phyloP scores from a whole-genome alignment of 2,797 vertebrate species.

The Alectoris magna region DNA sequence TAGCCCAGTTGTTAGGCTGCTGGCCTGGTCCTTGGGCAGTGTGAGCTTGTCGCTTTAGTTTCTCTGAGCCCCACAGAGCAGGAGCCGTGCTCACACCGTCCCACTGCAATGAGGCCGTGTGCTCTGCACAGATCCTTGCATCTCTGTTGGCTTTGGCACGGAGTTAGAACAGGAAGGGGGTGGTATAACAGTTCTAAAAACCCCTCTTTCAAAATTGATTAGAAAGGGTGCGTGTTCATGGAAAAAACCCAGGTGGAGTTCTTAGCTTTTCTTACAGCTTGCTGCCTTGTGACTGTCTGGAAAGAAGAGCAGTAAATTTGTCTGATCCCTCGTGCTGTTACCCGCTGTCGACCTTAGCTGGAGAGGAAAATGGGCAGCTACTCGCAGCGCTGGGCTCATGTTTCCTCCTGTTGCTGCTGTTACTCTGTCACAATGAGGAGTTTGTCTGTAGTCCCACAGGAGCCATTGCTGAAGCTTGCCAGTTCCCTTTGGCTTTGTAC shows the following conservation, averaged over 20 bases:
- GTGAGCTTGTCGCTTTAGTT: rapidly evolving
- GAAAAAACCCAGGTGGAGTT: background rate
- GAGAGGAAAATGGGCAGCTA: background rate
- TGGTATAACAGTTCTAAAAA: background rate
- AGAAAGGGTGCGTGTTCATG: background rate
- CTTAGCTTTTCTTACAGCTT: background rate
- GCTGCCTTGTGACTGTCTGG: background rate
- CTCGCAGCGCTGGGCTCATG: background rate
- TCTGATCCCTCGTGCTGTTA: background rate
- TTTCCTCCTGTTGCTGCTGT: background rate
- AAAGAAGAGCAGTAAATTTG: background rate
- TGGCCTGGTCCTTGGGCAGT: background rate
- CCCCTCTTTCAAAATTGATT: background rate
- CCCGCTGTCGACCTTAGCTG: background rate
- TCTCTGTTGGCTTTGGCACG: background rate
- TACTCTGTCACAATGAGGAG: rapidly evolving
- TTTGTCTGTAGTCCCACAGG: background rate
- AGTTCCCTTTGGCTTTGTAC: background rate
- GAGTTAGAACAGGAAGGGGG: background rate
- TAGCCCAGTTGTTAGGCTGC: background rate
- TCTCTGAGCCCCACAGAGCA: background rate
- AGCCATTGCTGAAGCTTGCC: background rate
- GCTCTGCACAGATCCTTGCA: background rate
- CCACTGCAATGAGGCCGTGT: rapidly evolving
- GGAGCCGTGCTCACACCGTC: background rate